Evolutionary conservation across 2,797 vertebrate genomes (phyloP).

Genomic region (Ciconia nigra): DNA sequence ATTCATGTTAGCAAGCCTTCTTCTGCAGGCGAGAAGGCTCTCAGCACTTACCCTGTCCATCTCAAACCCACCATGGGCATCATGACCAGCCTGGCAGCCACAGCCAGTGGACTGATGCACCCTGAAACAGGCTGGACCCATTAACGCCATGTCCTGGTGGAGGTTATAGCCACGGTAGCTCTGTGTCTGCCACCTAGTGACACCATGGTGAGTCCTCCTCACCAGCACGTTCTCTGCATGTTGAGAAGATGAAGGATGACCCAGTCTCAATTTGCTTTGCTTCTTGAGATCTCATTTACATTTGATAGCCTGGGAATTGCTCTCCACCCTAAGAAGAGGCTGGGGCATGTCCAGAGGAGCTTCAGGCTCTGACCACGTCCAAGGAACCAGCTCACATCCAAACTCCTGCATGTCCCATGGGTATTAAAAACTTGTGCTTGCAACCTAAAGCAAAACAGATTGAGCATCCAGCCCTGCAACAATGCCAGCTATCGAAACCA

Average conservation of each 20-base stretch:
- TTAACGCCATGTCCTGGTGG: neutral
- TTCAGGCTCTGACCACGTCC: neutral
- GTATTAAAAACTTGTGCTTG: neutral
- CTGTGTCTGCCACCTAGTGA: neutral
- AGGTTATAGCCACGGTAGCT: neutral
- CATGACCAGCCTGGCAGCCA: neutral
- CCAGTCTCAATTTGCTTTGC: neutral
- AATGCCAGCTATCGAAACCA: neutral
- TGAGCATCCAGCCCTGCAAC: neutral
- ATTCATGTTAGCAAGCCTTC: neutral
- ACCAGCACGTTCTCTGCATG: neutral
- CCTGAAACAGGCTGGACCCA: neutral
- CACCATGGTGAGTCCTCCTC: neutral
- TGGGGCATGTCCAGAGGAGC: neutral
- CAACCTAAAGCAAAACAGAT: neutral
- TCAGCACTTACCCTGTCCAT: neutral
- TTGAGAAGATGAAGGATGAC: neutral
- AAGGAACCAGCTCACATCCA: neutral
- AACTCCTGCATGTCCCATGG: accelerated
- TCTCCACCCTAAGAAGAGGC: neutral
- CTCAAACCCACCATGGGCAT: neutral
- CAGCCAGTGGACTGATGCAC: no score
- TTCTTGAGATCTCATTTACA: neutral
- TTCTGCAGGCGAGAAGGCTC: neutral
- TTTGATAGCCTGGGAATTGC: neutral